phyloP scores from a whole-genome alignment of 2,113 vertebrate genomes.

The Engystomops pustulosus region DNA sequence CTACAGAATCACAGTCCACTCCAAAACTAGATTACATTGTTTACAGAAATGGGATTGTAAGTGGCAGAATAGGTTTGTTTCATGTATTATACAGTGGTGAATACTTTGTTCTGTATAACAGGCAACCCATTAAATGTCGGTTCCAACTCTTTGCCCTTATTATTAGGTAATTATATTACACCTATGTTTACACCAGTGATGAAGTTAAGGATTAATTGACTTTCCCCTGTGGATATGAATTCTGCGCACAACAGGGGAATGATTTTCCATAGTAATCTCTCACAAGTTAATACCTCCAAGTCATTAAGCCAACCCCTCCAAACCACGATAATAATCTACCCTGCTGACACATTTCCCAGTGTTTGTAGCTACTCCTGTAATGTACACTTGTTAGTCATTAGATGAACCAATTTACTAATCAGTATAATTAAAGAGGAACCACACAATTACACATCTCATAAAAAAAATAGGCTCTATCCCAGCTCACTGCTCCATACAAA shows the following conservation, averaged over 20 bases:
- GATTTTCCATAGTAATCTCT: slow-evolving; percentile 16
- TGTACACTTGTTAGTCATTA: slow-evolving; percentile 5
- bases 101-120: not conserved
- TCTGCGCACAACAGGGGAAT: not conserved
- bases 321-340: not conserved
- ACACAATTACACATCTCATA: not conserved
- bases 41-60: not conserved
- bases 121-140: not conserved
- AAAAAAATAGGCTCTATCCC: not conserved
- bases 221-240: slow-evolving; percentile 16
- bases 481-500: not conserved
- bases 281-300: slow-evolving; percentile 5
- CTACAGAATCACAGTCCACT: too few relatives aligned
- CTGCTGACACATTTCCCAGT: not conserved
- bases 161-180: not conserved
- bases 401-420: slow-evolving; percentile 29
- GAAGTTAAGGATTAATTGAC: slow-evolving; percentile 31
- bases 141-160: not conserved
- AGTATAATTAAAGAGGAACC: slow-evolving; percentile 30
- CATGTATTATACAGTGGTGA: not conserved
- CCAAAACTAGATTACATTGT: too few relatives aligned
- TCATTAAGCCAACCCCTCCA: not conserved
- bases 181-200: slow-evolving; percentile 17
- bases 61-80: not conserved
- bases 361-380: not conserved